Base-by-base conservation (phyloP, 1,140 invertebrate species). In the Drosophila pectinifera region DNA sequence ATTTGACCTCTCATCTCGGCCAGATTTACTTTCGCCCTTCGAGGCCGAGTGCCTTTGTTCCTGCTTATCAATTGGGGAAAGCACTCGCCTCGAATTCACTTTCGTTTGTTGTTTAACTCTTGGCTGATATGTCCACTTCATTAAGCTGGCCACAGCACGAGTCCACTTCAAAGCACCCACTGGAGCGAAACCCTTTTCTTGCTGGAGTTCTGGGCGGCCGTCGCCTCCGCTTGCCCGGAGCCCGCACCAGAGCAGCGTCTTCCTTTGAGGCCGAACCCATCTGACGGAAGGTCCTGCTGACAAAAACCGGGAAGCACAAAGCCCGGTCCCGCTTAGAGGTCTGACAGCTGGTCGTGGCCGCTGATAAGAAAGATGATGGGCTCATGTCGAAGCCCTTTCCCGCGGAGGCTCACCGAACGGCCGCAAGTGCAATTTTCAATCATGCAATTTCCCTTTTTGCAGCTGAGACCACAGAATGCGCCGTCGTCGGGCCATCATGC, bases 381-480 rank as follows among this genome's bases (percentile, higher is more conserved):
- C 31, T 22, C 31, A 54, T 38, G 18, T 39, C 51, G 20, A 39
- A 22, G 31, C 20, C 38, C 38, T 22, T 22, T 57, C 31, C 16
- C 45, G 13, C 34, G 22, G 16, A 20, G 16, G 5, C 22, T 28
- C 13, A 22, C 43, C 28, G 39, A 45, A 26, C 41, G 41, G 62
- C 62, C 74, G 80, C 81, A 82, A 90, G 78, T 90, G 81, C 78
- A 90, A 82, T 90, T 85, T 90, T 90, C 86, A 90, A 90, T 90
- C 81, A 90, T 85, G 85, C 85, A 80, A 90, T 90, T 82, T 85
- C 64, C 83, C 58, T 78, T 43, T 56, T 73, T 70, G 69, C 82
- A 86, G 82, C 82, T 90, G 84, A 45, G 68, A 38, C 65, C 49
- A 10, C 10, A 69, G 36, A 69, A 45, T 38, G 31, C 39, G 34